Evolutionary conservation across 2,888 invertebrate genomes (phyloP).

Genomic region (Tenthredo mesomela): DNA sequence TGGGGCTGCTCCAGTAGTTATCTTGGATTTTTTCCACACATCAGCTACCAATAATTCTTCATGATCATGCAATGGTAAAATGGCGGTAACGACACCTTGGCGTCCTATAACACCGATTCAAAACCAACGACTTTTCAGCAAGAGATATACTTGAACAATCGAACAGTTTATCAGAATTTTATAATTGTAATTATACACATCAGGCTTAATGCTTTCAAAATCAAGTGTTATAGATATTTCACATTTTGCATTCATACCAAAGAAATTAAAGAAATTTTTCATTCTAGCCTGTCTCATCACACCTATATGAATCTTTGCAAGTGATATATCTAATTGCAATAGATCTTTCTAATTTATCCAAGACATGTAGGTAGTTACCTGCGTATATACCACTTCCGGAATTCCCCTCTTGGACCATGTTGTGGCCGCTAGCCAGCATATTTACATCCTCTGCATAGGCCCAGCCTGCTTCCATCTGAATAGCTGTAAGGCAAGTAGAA

Average conservation of each 20-base stretch:
- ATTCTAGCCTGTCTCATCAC: neutral
- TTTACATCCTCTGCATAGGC: conserved; percentile 78
- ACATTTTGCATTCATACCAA: neutral
- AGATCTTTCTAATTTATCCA: neutral
- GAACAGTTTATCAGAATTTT: neutral
- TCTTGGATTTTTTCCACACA: conserved; percentile 63
- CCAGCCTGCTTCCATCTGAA: conserved; percentile 78
- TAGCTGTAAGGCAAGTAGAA: conserved; percentile 65
- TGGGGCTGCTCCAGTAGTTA: conserved; percentile 42
- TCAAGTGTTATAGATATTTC: neutral
- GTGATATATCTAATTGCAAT: neutral
- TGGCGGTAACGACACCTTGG: conserved; percentile 64
- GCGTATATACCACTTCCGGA: conserved; percentile 80
- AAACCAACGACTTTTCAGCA: neutral
- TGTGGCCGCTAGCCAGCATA: conserved; percentile 79
- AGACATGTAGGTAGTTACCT: conserved; percentile 58
- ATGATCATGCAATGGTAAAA: conserved; percentile 56
- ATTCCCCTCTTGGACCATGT: conserved; percentile 71
- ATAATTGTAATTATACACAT: neutral
- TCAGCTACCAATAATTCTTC: conserved; percentile 62
- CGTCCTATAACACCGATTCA: conserved; percentile 64
- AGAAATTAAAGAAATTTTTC: neutral
- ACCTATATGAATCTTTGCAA: neutral
- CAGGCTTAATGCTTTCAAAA: neutral
- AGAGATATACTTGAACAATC: neutral